Conservation (phyloP, 2,113 vertebrate species). For the Heptranchias perlo region DNA sequence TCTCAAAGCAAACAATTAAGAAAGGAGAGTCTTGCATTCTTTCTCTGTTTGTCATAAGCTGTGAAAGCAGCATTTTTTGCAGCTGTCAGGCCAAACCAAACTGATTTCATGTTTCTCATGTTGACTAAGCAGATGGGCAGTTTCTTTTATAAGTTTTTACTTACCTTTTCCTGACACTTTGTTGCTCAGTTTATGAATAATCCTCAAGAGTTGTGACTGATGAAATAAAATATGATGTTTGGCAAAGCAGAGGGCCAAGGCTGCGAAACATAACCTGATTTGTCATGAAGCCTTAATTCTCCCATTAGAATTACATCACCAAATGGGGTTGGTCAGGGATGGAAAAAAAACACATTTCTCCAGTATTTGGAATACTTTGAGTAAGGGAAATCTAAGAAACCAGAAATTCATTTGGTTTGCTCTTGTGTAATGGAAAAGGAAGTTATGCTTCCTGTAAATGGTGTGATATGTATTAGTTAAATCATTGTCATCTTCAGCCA, state of each 20-base stretch:
- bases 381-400: slow-evolving; percentile 7
- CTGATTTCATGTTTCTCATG: slow-evolving; percentile 22
- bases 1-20: slow-evolving; percentile 9
- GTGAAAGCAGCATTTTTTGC: slow-evolving; percentile 22
- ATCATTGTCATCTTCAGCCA: neutral
- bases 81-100: slow-evolving; percentile 28
- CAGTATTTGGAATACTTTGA: slow-evolving; percentile 18
- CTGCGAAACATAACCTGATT: slow-evolving; percentile 19
- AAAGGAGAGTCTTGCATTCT: slow-evolving; percentile 20
- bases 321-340: slow-evolving; percentile 29
- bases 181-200: slow-evolving; percentile 21
- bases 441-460: slow-evolving; percentile 21
- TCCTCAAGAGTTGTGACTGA: slow-evolving; percentile 27
- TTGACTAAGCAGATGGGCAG: slow-evolving; percentile 29
- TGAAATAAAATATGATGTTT: slow-evolving; percentile 30
- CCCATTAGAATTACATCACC: slow-evolving; percentile 32
- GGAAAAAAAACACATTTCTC: slow-evolving; percentile 27
- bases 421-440: slow-evolving; percentile 28
- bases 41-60: neutral
- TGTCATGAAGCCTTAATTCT: slow-evolving; percentile 30
- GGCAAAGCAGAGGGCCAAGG: slow-evolving; percentile 28
- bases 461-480: neutral
- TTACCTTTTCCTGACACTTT: slow-evolving; percentile 6
- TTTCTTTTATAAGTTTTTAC: slow-evolving; percentile 14
- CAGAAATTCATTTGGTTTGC: slow-evolving; percentile 30